Evolutionary conservation across 1,140 invertebrate genomes (phyloP).

Genomic region (Eubasilissa regina): DNA sequence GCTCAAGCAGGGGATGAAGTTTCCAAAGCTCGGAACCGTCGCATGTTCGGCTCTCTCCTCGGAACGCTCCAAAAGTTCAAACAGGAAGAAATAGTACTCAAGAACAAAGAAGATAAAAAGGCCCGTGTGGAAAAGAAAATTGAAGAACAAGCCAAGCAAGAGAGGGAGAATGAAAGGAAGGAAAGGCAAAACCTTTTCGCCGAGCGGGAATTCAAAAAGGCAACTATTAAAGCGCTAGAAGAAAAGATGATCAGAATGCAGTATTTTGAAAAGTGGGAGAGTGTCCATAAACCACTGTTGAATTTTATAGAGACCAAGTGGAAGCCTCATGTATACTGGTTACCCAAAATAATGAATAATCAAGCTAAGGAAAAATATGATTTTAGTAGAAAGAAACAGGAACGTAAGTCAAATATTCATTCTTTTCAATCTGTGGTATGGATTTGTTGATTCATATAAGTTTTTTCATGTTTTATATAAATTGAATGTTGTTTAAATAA

Average conservation of each 20-base stretch:
- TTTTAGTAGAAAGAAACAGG: slow-evolving; percentile 70
- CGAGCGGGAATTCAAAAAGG: slow-evolving; percentile 88
- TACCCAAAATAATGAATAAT: slow-evolving; percentile 82
- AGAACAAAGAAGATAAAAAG: slow-evolving; percentile 79
- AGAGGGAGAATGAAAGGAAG: slow-evolving; percentile 88
- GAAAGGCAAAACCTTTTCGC: slow-evolving; percentile 90
- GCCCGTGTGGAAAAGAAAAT: slow-evolving; percentile 94
- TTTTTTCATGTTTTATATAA: not conserved
- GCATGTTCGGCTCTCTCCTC: slow-evolving; percentile 95
- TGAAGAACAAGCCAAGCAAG: slow-evolving; percentile 90
- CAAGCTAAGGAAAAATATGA: slow-evolving; percentile 70
- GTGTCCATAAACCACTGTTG: slow-evolving; percentile 81
- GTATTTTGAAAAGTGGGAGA: slow-evolving; percentile 92
- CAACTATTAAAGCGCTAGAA: slow-evolving; percentile 91
- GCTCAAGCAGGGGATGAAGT: slow-evolving; percentile 89
- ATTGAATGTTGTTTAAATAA: not conserved
- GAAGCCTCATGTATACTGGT: slow-evolving; percentile 90
- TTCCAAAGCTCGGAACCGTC: slow-evolving; percentile 87
- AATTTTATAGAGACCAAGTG: slow-evolving; percentile 92
- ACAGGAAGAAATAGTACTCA: slow-evolving; percentile 92
- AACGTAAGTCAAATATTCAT: slow-evolving; percentile 68
- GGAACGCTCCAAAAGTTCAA: slow-evolving; percentile 96
- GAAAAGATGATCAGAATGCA: slow-evolving; percentile 90
- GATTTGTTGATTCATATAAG: not conserved
- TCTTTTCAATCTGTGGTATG: not conserved